Evolutionary conservation across 2,888 invertebrate genomes (phyloP), one percentile per base, ranked within the genome.

Genomic region (Agrenia bidenticulata): DNA sequence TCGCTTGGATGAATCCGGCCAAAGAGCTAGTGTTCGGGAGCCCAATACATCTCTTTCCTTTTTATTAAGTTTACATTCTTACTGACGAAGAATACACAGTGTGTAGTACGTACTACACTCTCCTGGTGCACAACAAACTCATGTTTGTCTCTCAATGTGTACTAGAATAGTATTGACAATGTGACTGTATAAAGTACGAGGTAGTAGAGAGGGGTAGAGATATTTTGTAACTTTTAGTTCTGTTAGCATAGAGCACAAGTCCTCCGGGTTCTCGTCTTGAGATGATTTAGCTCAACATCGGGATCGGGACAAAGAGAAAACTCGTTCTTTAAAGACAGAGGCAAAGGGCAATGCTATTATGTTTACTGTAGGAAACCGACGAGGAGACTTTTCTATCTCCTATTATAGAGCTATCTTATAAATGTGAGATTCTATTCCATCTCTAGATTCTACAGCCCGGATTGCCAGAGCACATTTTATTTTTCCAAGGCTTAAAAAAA

Each of bases 61-160:
- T 51, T 51, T 51, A 51, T 51, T 51, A 51, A 51, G 51, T 51
- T 51, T 51, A 51, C 51, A 51, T 24, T 51, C 51, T 51, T 45
- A 17, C 15, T 5, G 15, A 15, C 39, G 7, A 11, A 39, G 39
- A 39, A n/a, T n/a, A n/a, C n/a, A n/a, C n/a, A n/a, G n/a, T n/a
- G n/a, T 39, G 7, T 39, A 39, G 9, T 11, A 39, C 39, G 39
- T 39, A 11, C 15, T 39, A 11, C 19, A 45, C 19, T 45, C 45
- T 45, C 5, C 45, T n/a, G 45, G n/a, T 5, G 45, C n/a, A n/a
- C n/a, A n/a, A n/a, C n/a, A 45, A 15, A 17, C 19, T 45, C 9
- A 17, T 45, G 15, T 15, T 45, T 17, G 15, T 45, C 9, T 39
- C 7, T 39, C 15, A 5, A 45, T 19, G 19, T 45, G 4, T 5